Evolutionary conservation across 1,140 invertebrate species (phyloP).

Genomic region (Pogonus chalceus): DNA sequence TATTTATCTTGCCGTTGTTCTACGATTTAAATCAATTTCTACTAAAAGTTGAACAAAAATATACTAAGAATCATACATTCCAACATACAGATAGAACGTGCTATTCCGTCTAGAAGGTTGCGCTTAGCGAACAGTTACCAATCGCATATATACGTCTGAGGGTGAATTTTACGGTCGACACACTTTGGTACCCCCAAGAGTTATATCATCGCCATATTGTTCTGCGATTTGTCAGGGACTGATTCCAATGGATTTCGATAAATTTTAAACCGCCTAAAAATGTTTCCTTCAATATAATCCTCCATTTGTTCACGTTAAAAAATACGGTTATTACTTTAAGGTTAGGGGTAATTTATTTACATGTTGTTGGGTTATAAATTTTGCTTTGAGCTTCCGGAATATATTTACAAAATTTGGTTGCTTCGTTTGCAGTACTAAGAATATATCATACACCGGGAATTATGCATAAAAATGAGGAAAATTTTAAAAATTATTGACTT

Average conservation of each 20-base stretch:
- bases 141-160: no score
- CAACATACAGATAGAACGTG: no score
- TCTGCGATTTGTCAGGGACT: constrained; percentile 3
- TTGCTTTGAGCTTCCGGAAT: neutral
- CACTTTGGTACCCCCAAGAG: neutral
- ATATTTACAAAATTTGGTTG: neutral
- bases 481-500: no score
- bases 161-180: constrained; percentile 4
- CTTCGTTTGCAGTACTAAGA: neutral
- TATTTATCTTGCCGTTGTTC: neutral
- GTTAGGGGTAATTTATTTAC: no score
- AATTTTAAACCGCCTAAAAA: neutral
- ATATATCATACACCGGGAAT: no score
- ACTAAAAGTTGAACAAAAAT: neutral
- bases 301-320: no score
- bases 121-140: no score
- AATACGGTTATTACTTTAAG: no score
- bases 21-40: neutral
- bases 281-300: neutral
- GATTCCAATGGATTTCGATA: constrained; percentile 2
- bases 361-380: neutral
- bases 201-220: constrained; percentile 6
- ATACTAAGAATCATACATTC: no score
- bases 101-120: no score
- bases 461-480: no score